phyloP scores from a whole-genome alignment of 2,113 vertebrate species.

The Zapornia atra region DNA sequence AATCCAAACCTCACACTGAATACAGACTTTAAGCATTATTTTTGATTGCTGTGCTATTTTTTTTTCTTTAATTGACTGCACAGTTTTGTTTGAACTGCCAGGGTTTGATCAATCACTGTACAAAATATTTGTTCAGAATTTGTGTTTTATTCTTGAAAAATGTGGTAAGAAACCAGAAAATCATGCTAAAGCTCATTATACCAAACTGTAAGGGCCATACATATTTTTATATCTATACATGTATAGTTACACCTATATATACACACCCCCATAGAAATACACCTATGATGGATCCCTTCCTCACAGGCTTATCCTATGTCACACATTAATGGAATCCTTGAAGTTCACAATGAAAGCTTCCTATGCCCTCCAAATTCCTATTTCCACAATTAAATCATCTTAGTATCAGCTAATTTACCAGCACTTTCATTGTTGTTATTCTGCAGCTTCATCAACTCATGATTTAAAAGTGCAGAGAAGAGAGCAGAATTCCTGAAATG shows the following conservation, averaged over 20 bases:
- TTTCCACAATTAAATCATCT: background rate
- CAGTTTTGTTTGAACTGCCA: background rate
- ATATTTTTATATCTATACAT: background rate
- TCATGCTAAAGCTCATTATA: background rate
- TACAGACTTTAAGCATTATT: background rate
- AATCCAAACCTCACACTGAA: background rate
- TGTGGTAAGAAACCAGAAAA: background rate
- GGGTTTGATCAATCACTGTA: background rate
- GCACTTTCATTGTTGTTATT: background rate
- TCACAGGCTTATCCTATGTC: background rate
- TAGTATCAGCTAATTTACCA: background rate
- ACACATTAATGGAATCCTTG: background rate
- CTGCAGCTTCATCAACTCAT: conserved; percentile 34
- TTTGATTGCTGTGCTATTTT: background rate
- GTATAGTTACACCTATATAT: background rate
- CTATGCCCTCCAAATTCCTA: background rate
- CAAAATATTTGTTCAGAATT: background rate
- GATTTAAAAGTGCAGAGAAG: conserved; percentile 13
- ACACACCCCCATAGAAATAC: background rate
- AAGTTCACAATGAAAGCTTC: background rate
- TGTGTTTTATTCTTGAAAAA: background rate
- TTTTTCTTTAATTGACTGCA: background rate
- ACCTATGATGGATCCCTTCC: background rate
- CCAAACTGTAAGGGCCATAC: background rate
- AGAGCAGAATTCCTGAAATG: conserved; percentile 10